Base-by-base conservation (phyloP, 2,888 invertebrate genomes). In the Prosopocoilus inquinatus region DNA sequence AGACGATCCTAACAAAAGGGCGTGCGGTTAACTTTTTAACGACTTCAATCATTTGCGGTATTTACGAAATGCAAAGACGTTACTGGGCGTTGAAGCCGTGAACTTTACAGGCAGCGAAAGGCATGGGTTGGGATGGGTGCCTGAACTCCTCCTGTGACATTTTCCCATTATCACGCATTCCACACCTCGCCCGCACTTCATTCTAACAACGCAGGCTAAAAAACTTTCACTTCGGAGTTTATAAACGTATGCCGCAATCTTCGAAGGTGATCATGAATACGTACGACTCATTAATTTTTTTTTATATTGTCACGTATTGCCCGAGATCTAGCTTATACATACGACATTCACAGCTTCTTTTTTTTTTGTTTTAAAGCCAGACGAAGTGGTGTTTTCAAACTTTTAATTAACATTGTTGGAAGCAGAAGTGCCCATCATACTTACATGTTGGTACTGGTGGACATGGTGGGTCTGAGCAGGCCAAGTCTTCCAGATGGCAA, bases 381-480 rank as follows among this genome's bases (percentile, higher is more conserved):
- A n/a, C n/a, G 20, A 20, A 2, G 20, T 20, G 20, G 4, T 36
- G 9, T 34, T 34, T 34, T 34, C 9, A 9, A 34, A 34, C 9
- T 34, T 34, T 34, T 34, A 34, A 34, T 8, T 9, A 34, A 34
- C 7, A 7, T 8, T 8, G 9, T 34, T 7, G 34, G 9, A 7
- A 7, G 9, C 34, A 34, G 9, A 34, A 34, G 9, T 34, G 9
- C 11, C 5, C 3, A 1, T 36, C 43, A 47, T 53, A 74, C 79
- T 78, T 80, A 84, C 93, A 93, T 12, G 89, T 90, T 44, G 93
- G 91, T 13, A 92, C 81, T 7, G 92, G 92, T 1, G 91, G 91
- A 66, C 93, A 93, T 0, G 91, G 91, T 49, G 89, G 89, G 41
- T 84, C 83, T 47, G 87, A 80, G 69, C 93, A 93, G 2, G 88